Base-by-base conservation (phyloP, 2,888 invertebrate genomes). In the Apantesis nais region DNA sequence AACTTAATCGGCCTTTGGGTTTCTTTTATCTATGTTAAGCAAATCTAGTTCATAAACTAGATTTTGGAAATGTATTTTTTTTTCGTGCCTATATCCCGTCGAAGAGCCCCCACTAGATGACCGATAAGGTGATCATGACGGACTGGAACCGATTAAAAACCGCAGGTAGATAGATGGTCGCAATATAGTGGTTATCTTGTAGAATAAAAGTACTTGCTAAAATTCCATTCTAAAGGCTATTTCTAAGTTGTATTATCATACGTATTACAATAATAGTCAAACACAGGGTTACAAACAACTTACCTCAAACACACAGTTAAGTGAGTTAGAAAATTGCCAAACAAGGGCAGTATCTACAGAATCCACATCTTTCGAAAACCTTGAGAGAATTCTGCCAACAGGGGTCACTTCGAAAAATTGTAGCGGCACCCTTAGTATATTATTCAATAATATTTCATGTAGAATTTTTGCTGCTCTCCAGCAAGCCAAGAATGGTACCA, bases 371-470 rank as follows among this genome's bases (percentile, higher is more conserved):
- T 97, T 96, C 89, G 97, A 96, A 92, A 97, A 97, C 88, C 97
- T 96, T 91, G 96, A 88, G 71, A 98, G 93, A 79, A 98, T 96
- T 81, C 98, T 95, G 86, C 98, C 98, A 76, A 96, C 83, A 44
- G 98, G 98, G 66, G 97, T 98, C 80, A 96, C 96, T 90, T 98
- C 98, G 92, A 97, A 97, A 94, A 97, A 96, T 85, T 96, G 95
- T 93, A 97, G 95, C 64, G 97, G 97, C 82, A 96, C 95, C 86
- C 95, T 95, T 75, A 97, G 86, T 75, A 97, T 95, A 85, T 96
- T 96, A 69, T 87, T 84, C 84, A 98, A 91, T 89, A 97, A 91
- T 63, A 89, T 85, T 74, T 90, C 88, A 92, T 97, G 97, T 84
- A 97, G 92, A 67, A 92, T 84, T 85, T 88, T 90, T 78, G 97